Percentiles rank a stretch among this genome's conserved stretches.
These are phyloP conservation scores for Whitmania pigra DNA, from an alignment of 1,140 invertebrate species.

Conservation along the genomic window DNA sequence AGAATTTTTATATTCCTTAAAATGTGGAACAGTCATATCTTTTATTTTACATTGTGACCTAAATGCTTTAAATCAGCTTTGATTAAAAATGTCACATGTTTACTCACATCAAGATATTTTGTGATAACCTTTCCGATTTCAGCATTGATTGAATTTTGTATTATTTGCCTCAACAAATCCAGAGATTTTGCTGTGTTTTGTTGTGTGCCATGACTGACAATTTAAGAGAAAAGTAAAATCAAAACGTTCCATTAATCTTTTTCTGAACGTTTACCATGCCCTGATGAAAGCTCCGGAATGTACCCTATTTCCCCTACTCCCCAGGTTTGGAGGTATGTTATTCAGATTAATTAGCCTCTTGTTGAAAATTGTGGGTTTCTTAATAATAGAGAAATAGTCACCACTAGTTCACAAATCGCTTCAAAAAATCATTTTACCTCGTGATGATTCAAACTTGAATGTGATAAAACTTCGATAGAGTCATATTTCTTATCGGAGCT, in stretches of 20 bases:
- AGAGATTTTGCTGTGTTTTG: constrained; percentile 57
- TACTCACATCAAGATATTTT: constrained; percentile 57
- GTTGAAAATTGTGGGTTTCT: constrained; percentile 2
- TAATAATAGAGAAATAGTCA: background rate
- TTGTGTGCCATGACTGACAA: constrained; percentile 31
- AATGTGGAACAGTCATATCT: background rate
- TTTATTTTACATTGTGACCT: background rate
- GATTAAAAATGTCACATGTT: background rate
- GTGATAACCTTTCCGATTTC: constrained; percentile 62
- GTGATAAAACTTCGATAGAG: background rate
- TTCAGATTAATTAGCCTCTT: constrained; percentile 3
- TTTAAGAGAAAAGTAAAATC: constrained; percentile 16
- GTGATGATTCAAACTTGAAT: background rate
- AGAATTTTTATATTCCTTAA: background rate
- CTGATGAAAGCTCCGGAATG: background rate
- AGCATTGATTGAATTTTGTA: constrained; percentile 61
- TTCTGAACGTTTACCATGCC: background rate
- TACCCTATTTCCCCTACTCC: background rate
- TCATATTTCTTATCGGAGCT: constrained; percentile 1
- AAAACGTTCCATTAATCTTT: background rate
- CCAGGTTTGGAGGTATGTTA: background rate
- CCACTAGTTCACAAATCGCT: background rate
- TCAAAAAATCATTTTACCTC: background rate
- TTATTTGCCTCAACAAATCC: constrained; percentile 58
- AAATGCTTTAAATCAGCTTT: background rate